These are phyloP conservation scores for Hippocampus comes DNA, from an alignment of 2,113 vertebrate species.

Conservation along the genomic window DNA sequence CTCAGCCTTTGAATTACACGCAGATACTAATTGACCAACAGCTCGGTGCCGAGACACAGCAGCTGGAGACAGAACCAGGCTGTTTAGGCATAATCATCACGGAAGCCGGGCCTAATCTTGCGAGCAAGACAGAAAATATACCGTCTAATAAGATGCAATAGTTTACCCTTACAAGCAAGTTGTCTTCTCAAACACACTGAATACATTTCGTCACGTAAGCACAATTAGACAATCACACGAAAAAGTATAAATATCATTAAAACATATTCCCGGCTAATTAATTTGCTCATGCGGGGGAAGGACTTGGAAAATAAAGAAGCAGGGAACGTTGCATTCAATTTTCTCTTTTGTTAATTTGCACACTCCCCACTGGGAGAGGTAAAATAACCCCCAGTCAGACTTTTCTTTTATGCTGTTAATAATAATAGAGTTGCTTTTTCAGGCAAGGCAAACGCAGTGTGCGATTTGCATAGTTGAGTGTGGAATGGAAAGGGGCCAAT, in stretches of 20 bases:
- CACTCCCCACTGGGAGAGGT: conserved; percentile 68
- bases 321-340: conserved; percentile 55
- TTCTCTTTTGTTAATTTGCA: conserved; percentile 63
- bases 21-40: conserved; percentile 66
- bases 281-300: conserved; percentile 57
- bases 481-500: conserved; percentile 46
- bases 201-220: conserved; percentile 53
- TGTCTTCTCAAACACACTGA: conserved; percentile 61
- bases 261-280: conserved; percentile 72
- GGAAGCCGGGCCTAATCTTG: conserved; percentile 64
- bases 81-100: conserved; percentile 30
- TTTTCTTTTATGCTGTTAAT: conserved; percentile 65
- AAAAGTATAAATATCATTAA: conserved; percentile 76
- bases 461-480: conserved; percentile 68
- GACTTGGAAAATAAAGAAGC: conserved; percentile 43
- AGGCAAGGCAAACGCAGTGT: conserved; percentile 44
- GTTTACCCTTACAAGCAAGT: conserved; percentile 52
- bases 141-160: conserved; percentile 56
- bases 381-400: conserved; percentile 74
- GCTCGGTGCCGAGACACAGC: conserved; percentile 55
- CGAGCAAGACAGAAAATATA: conserved; percentile 40
- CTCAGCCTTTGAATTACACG: conserved; percentile 63
- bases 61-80: conserved; percentile 27
- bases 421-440: conserved; percentile 70
- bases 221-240: conserved; percentile 71